Percentiles rank a stretch among this genome's conserved stretches.
These are phyloP conservation scores for Metopolophium dirhodum DNA, from an alignment of 1,140 invertebrate species.

Conservation along the genomic window DNA sequence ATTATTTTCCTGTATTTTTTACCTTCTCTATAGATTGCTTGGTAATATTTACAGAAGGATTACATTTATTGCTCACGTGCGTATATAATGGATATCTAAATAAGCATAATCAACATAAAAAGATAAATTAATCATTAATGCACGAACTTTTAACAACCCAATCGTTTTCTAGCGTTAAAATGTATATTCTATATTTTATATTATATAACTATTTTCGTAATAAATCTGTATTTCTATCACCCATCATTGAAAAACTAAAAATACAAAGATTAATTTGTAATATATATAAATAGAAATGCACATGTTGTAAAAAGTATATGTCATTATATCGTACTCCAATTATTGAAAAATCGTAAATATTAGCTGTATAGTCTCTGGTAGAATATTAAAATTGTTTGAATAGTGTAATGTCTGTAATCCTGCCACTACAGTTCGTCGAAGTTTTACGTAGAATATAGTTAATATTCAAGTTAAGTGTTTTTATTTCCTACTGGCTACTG, in stretches of 20 bases:
- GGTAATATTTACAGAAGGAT: not conserved
- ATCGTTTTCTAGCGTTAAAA: not conserved
- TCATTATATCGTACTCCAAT: not conserved
- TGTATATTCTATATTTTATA: not conserved
- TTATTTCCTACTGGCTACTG: not conserved
- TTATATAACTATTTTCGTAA: not conserved
- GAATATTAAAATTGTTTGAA: slow-evolving; percentile 1
- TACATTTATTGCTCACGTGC: not conserved
- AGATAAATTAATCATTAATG: not conserved
- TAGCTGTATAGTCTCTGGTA: slow-evolving; percentile 38
- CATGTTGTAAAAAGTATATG: slow-evolving; percentile 28
- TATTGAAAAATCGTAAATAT: slow-evolving; percentile 40
- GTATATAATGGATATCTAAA: not conserved
- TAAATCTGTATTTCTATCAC: not conserved
- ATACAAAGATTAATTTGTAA: not conserved
- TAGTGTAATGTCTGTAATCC: slow-evolving; percentile 23
- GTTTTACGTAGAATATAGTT: not conserved
- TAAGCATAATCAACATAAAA: not conserved
- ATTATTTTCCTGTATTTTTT: not conserved
- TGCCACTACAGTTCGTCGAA: not conserved
- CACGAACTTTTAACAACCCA: not conserved
- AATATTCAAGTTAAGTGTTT: not conserved
- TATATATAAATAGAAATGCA: slow-evolving; percentile 42
- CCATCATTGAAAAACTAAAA: not conserved
- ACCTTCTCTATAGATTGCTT: not conserved